Evolutionary conservation across 2,113 vertebrate genomes (phyloP), one percentile per base, ranked within the genome.

Genomic region (Amblyornis subalaris): DNA sequence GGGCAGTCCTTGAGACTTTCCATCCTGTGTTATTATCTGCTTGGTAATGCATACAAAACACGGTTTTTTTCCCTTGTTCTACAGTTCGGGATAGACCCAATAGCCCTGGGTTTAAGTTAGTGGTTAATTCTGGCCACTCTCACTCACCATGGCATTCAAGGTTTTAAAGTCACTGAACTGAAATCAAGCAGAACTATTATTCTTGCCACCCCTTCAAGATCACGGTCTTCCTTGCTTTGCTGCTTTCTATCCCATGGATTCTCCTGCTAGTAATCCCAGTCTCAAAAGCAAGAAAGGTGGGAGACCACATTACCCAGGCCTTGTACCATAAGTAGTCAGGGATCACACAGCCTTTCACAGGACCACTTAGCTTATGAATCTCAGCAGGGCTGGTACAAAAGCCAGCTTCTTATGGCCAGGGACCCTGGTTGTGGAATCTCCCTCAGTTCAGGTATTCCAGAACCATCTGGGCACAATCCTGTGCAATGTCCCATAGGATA

Each of bases 41-140:
- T 58, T 29, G 18, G 5, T 77, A 93, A 38, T 35, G 35, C 10
- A 58, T 8, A 73, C 3, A 40, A 55, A 87, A 22, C 2, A 22
- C 9, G 1, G 2, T 0, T 12, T 19, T 60, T 85, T 78, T 4
- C 1, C 19, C 7, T 10, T 5, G 14, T 62, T 88, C 31, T 57
- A 4, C 23, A 40, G 23, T 15, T 79, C 51, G 73, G 18, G 48
- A 61, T 6, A 44, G 55, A 83, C 3, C 4, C 1, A 2, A 54
- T 18, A 18, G 1, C 14, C 15, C 12, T 21, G 2, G 0, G 12
- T 79, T 90, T 57, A 8, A 36, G 48, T 36, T 42, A 60, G 28
- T 60, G 12, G 9, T 55, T 72, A 48, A 25, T 64, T 31, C 35
- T 57, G 54, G 4, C 8, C 5, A 1, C 24, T 76, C 4, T 44